Evolutionary conservation across 92 coral and sea anemone genomes (phyloP).

Genomic region (Epizoanthus ramosus): DNA sequence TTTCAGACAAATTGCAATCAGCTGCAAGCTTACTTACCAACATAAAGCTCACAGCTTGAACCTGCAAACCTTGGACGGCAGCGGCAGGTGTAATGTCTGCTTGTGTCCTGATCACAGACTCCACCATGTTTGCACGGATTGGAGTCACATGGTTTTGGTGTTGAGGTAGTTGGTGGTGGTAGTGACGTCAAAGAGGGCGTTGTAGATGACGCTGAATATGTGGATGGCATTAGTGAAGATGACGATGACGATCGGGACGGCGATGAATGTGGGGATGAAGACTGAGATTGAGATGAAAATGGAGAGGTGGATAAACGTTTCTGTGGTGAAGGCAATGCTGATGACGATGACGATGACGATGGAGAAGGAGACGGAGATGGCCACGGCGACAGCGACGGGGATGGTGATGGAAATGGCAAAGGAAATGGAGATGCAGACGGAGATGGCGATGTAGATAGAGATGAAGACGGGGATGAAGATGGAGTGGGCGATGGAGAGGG

Average conservation of each 20-base stretch:
- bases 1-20: too few relatives aligned
- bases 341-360: too few relatives aligned
- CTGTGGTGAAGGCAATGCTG: not conserved
- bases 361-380: not conserved
- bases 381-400: not conserved
- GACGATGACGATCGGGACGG: not conserved
- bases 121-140: constrained; percentile 22
- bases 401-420: not conserved
- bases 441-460: not conserved
- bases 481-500: not conserved
- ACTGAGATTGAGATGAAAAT: not conserved
- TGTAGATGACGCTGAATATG: not conserved
- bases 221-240: not conserved
- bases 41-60: not conserved
- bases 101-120: not conserved
- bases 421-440: not conserved
- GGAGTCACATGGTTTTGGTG: not conserved
- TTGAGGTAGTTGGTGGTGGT: not conserved
- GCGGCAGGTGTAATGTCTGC: not conserved
- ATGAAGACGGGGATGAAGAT: not conserved
- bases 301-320: not conserved
- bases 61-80: constrained; percentile 18
- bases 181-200: not conserved
- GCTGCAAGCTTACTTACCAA: not conserved
- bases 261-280: not conserved